Percentiles rank a stretch among this genome's conserved stretches.
Conservation (phyloP, 2,888 invertebrate genomes). For the Epicampocera succincta region DNA sequence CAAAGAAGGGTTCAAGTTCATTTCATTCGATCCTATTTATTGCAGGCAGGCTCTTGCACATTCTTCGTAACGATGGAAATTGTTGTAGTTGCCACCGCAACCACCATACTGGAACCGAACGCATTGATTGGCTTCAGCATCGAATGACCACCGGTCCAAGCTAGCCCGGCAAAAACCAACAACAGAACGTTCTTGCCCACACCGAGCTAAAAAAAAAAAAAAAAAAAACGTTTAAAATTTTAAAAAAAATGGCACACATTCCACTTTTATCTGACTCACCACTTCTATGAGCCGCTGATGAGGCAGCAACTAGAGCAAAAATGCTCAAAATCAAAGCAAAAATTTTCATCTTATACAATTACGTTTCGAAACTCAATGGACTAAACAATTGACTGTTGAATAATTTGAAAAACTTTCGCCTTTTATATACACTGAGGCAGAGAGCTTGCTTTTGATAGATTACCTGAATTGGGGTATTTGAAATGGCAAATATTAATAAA, state of each 20-base stretch:
- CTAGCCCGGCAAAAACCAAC: neutral
- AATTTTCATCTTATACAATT: neutral
- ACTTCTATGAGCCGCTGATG: neutral
- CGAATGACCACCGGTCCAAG: neutral
- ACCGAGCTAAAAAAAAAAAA: too few relatives aligned
- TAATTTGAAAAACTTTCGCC: too few relatives aligned
- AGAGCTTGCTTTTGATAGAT: too few relatives aligned
- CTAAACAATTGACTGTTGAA: too few relatives aligned
- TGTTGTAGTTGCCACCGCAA: slow-evolving; percentile 10
- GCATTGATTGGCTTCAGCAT: neutral
- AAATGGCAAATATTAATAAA: too few relatives aligned
- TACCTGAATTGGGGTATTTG: too few relatives aligned
- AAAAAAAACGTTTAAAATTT: neutral
- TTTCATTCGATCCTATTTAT: neutral
- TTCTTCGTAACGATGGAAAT: neutral
- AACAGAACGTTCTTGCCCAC: neutral
- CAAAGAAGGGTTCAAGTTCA: too few relatives aligned
- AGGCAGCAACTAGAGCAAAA: slow-evolving; percentile 10
- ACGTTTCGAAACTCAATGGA: too few relatives aligned
- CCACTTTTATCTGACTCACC: neutral
- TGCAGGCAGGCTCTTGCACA: neutral
- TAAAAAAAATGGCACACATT: too few relatives aligned
- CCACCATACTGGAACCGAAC: neutral
- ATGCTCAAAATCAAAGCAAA: slow-evolving; percentile 9
- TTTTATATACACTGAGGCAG: too few relatives aligned